Conservation (phyloP, 2,888 invertebrate species). For the Xestia sexstrigata region DNA sequence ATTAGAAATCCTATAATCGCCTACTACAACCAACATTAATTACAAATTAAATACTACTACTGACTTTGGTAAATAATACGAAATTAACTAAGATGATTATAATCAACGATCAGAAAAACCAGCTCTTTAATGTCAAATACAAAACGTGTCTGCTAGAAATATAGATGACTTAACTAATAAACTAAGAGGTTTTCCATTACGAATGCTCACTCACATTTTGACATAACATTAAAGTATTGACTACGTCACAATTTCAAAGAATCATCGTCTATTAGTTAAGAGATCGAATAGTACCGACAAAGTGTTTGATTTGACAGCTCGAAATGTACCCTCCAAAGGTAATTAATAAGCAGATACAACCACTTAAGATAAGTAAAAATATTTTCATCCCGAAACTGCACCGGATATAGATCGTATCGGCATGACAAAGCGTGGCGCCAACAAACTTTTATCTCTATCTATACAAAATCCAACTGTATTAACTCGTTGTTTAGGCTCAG, state of each 20-base stretch:
- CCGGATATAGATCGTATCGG: slow-evolving; percentile 90
- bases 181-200: slow-evolving; percentile 59
- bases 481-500: background rate
- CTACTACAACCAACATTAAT: background rate
- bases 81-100: slow-evolving; percentile 37
- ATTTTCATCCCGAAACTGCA: slow-evolving; percentile 90
- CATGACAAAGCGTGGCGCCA: slow-evolving; percentile 90
- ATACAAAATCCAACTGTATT: slow-evolving; percentile 66
- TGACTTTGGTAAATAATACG: background rate
- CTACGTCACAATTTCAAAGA: slow-evolving; percentile 79
- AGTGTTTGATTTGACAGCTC: slow-evolving; percentile 89
- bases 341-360: slow-evolving; percentile 91
- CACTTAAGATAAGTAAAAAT: slow-evolving; percentile 91
- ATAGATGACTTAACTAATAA: slow-evolving; percentile 66
- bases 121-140: slow-evolving; percentile 60
- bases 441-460: slow-evolving; percentile 67
- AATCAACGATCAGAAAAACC: slow-evolving; percentile 38
- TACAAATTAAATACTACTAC: slow-evolving; percentile 18
- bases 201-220: slow-evolving; percentile 67
- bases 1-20: background rate
- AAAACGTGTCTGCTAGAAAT: slow-evolving; percentile 60
- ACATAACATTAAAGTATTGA: slow-evolving; percentile 71
- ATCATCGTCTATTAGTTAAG: slow-evolving; percentile 85
- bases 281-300: slow-evolving; percentile 82
- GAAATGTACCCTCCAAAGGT: slow-evolving; percentile 85